Evolutionary conservation across 1,140 invertebrate species (phyloP), one percentile per base, ranked within the genome.

Genomic region (Piezodorus guildinii): DNA sequence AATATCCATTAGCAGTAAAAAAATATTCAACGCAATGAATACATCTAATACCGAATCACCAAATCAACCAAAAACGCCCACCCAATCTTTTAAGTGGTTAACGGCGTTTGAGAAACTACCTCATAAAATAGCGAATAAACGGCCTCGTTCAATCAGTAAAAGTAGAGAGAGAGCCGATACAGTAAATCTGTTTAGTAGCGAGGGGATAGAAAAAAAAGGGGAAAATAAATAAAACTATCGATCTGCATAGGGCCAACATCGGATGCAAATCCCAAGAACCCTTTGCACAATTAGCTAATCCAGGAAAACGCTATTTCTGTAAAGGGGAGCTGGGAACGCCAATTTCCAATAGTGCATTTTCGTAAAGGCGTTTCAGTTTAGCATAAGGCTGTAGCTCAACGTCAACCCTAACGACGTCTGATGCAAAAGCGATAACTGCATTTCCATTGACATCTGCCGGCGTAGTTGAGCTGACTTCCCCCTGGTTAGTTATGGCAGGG

Each of bases 31-130:
- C 34, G 6, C 34, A 39, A 39, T 39, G 34, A 39, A 39, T 39
- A 39, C 6, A 39, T 39, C 34, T 10, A 39, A 5, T 5, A 39
- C 6, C 12, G 34, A 39, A 39, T 39, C 39, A 45, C 46, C 45
- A 27, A 25, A 62, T 39, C 34, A 19, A 59, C 44, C 25, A 44
- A 27, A n/a, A 23, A 27, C 49, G 14, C 14, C 1, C 61, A n/a
- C n/a, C 21, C 61, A 30, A 34, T 46, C 54, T 64, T 64, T 63
- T 21, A 49, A 49, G 46, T 17, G 5, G 46, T 1, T 9, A 49
- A 19, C n/a, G 12, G 23, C 46, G 46, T 49, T 49, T 49, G 46
- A 19, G 46, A 49, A 49, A 19, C 46, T 49, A 21, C 46, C 21
- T 9, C n/a, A 49, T 49, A 49, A 49, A 49, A n/a, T 49, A 10